These are phyloP conservation scores for Ciconia boyciana DNA, from an alignment of 2,113 vertebrate species.

Conservation along the genomic window DNA sequence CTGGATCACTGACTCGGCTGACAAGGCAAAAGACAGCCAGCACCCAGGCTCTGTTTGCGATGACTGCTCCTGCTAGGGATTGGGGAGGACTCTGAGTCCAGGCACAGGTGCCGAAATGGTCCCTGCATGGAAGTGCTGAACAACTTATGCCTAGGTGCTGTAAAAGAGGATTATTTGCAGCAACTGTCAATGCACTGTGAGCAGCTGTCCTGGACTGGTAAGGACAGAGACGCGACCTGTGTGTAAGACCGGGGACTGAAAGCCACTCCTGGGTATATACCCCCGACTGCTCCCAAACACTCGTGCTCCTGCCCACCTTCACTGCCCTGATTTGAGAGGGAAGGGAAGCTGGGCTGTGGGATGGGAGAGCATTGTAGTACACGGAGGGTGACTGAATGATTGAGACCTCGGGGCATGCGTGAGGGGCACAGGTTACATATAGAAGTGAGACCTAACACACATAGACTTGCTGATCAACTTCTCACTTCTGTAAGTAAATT, in stretches of 20 bases:
- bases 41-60: background rate
- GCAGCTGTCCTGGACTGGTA: background rate
- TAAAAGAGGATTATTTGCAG: background rate
- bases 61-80: background rate
- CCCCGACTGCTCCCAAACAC: background rate
- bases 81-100: background rate
- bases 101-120: background rate
- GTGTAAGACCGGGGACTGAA: background rate
- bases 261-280: background rate
- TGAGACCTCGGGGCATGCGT: rapidly evolving
- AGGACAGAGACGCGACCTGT: background rate
- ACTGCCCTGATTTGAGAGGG: background rate
- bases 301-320: background rate
- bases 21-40: background rate
- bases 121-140: background rate
- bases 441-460: background rate
- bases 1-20: background rate
- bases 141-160: rapidly evolving
- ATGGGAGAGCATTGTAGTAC: rapidly evolving
- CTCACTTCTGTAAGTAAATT: background rate
- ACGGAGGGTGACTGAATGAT: background rate
- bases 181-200: background rate
- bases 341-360: background rate
- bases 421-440: background rate
- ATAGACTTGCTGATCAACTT: background rate